Base-by-base conservation (phyloP, 2,113 vertebrate species). In the Manacus vitellinus region DNA sequence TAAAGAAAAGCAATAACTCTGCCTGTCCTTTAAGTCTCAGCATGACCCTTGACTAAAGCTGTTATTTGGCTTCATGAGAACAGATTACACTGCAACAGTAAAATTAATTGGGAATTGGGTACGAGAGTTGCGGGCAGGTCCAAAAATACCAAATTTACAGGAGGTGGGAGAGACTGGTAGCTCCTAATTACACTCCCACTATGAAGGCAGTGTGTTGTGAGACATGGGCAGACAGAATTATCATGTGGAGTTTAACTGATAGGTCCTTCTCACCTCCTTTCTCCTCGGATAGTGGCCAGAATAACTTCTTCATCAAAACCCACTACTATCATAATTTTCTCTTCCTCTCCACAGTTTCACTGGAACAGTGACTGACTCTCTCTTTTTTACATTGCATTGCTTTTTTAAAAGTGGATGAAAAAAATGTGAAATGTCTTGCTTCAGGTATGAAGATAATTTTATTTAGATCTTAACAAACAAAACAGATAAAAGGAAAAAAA, bases 391-490 rank as follows among this genome's bases (percentile, higher is more conserved):
- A 44, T 88, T 86, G 35, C 23, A 63, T 28, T 59, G 12, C 49
- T 83, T 90, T 79, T 82, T 85, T 76, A 68, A 90, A 88, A 75
- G 94, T 51, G 25, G 35, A 49, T 76, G 39, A 65, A 82, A 76
- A 90, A 78, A 51, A 25, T 12, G 21, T 39, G n/a, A 73, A 80
- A 74, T 77, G 18, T 73, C 46, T 83, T 83, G 41, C 68, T 84
- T 91, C 10, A 37, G 63, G 87, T 86, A 59, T 91, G n/a, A 70
- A 67, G 55, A 86, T 55, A 49, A 82, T 88, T 86, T 88, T 84
- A 84, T 74, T 89, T 77, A 74, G 43, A 59, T 58, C 23, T 80
- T 52, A 85, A 35, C 20, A 89, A 85, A 37, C 31, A n/a, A 86
- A 81, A 92, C 30, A 47, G 30, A 59, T 63, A 52, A 55, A 78